Percentiles rank a stretch among this genome's conserved stretches.
These are phyloP conservation scores for Drosophila ananassae DNA, from an alignment of 1,140 invertebrate species.

Conservation along the genomic window DNA sequence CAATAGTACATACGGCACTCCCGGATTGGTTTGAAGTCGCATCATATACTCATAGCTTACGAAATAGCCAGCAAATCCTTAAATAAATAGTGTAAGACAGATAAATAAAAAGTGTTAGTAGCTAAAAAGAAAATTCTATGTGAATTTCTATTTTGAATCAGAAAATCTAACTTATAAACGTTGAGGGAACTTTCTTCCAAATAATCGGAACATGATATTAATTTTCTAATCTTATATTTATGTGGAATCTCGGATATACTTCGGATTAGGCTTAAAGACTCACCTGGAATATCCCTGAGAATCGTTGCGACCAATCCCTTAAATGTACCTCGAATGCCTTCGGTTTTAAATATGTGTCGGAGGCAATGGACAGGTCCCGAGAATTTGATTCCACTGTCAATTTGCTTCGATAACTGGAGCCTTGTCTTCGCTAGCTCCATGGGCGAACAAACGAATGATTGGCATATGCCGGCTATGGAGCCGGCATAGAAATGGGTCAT, in stretches of 20 bases:
- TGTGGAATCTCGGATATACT: no score
- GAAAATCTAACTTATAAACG: no score
- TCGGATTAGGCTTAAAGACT: constrained; percentile 40
- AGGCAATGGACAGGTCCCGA: constrained; percentile 88
- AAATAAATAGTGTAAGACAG: no score
- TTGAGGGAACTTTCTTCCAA: no score
- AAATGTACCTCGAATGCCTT: constrained; percentile 89
- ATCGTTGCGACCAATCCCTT: constrained; percentile 91
- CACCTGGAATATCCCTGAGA: constrained; percentile 90
- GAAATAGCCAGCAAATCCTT: constrained; percentile 86
- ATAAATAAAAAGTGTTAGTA: background rate
- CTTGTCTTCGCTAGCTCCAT: constrained; percentile 95
- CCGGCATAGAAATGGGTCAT: constrained; percentile 90
- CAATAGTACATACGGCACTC: constrained; percentile 87
- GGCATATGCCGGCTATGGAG: constrained; percentile 89
- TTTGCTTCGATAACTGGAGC: constrained; percentile 87
- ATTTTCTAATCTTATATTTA: background rate
- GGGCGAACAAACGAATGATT: constrained; percentile 92
- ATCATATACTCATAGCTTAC: constrained; percentile 90
- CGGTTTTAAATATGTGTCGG: constrained; percentile 86
- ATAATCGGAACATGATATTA: no score
- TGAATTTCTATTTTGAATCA: no score
- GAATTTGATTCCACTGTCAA: constrained; percentile 76
- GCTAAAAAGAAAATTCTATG: no score
- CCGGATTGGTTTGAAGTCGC: constrained; percentile 75